Conservation (phyloP, 2,797 vertebrate genomes). For the Gymnocypris eckloni region DNA sequence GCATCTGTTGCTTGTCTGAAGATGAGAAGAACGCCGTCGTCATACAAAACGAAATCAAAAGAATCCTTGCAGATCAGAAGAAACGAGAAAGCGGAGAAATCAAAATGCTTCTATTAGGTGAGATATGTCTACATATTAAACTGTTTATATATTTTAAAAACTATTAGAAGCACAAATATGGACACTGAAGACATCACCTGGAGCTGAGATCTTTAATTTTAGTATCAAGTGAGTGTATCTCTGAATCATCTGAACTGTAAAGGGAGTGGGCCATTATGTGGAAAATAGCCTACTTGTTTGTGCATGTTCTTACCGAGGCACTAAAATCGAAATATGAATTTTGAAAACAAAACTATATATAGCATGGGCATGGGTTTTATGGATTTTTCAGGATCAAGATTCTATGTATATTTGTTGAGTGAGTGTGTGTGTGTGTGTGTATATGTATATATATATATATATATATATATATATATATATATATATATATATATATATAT, state of each 20-base stretch:
- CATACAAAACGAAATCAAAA: conserved; percentile 78
- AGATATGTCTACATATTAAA: conserved; percentile 50
- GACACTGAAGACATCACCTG: background rate
- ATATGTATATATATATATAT: too few relatives aligned
- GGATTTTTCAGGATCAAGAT: too few relatives aligned
- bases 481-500: too few relatives aligned
- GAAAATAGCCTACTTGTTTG: background rate
- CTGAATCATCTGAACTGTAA: background rate
- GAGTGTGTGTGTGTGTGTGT: too few relatives aligned
- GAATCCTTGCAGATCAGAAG: conserved; percentile 77
- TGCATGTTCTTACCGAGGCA: background rate
- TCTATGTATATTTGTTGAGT: too few relatives aligned
- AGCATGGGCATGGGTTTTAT: too few relatives aligned
- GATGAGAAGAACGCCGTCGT: conserved; percentile 72
- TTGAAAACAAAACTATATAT: too few relatives aligned
- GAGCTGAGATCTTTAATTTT: background rate
- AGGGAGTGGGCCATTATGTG: background rate
- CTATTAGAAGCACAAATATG: background rate
- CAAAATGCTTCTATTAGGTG: conserved; percentile 81
- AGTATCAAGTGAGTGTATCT: background rate
- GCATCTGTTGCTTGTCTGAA: conserved; percentile 78
- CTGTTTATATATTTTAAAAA: background rate
- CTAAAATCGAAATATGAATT: background rate
- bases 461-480: too few relatives aligned
- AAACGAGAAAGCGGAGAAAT: conserved; percentile 76